Evolutionary conservation across 2,888 invertebrate species (phyloP).

Genomic region (Rhagonycha lutea): DNA sequence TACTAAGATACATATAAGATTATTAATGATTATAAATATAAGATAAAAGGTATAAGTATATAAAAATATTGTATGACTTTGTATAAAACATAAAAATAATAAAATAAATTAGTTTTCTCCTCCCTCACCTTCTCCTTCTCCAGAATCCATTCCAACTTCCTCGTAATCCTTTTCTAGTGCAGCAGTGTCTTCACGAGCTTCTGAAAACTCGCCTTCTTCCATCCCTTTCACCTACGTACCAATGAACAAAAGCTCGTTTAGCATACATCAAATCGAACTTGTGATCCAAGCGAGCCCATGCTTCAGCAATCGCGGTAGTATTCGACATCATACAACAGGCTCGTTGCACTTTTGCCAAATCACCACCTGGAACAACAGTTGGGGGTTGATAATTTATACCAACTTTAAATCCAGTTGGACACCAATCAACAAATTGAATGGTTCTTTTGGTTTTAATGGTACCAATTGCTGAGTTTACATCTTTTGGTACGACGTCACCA

Average conservation of each 20-base stretch:
- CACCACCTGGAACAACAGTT: not conserved
- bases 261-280: slow-evolving; percentile 74
- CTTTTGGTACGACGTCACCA: not conserved
- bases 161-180: not conserved
- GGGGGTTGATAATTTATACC: not conserved
- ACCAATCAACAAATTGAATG: not conserved
- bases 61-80: not conserved
- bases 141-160: not conserved
- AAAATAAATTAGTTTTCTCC: not conserved
- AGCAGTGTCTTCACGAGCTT: slow-evolving; percentile 58
- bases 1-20: no score
- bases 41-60: no score
- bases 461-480: not conserved
- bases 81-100: not conserved
- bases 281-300: slow-evolving; percentile 60
- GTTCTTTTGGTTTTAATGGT: slow-evolving; percentile 46
- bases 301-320: slow-evolving; percentile 3
- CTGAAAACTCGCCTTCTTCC: slow-evolving; percentile 59
- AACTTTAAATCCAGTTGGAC: not conserved
- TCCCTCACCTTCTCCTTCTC: not conserved
- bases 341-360: not conserved
- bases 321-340: not conserved
- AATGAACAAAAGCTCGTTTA: slow-evolving; percentile 72
- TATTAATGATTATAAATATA: no score
- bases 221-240: slow-evolving; percentile 63